Base-by-base conservation (phyloP, 2,888 invertebrate species). In the Acanthosepion pharaonis region DNA sequence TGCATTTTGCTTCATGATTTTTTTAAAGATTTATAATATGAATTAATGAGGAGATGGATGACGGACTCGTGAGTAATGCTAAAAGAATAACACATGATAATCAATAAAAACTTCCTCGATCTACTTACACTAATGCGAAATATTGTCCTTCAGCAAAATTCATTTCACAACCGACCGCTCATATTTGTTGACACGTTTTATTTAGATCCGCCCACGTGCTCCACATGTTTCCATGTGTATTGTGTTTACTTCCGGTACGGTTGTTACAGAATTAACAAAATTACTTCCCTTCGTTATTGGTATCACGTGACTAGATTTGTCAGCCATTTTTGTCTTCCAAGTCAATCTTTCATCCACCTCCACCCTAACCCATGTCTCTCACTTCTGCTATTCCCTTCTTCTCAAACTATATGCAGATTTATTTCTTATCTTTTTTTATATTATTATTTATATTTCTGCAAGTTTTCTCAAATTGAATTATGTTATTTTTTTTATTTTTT, bases 141-240 rank as follows among this genome's bases (percentile, higher is more conserved):
- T 59, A 59, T 78, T 78, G 28, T 78, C 64, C 64, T 64, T 28
- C 28, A 28, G 5, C 4, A 6, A 59, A 59, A 59, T 59, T 23
- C 23, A 59, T 59, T 25, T 59, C 59, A 6, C 51, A 51, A 5
- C 1, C 28, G 20, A 64, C 25, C 28, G 5, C 6, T 28, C 78
- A 28, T 78, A 8, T 78, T 78, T 78, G 78, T 78, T 78, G 78
- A 78, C 28, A 78, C 28, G 20, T 59, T 78, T 78, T 28, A 78
- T 78, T 78, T n/a, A 78, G 78, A 78, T n/a, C 78, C 78, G 18
- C 78, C 78, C 78, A 78, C 78, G 78, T 78, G 78, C n/a, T 78
- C 15, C 78, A n/a, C 28, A 9, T 78, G 78, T 78, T 78, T 78
- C 28, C 78, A 78, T 78, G 78, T 78, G 78, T n/a, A 59, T 59